phyloP scores from a whole-genome alignment of 2,797 vertebrate species.

The Coracias cyanogaster region DNA sequence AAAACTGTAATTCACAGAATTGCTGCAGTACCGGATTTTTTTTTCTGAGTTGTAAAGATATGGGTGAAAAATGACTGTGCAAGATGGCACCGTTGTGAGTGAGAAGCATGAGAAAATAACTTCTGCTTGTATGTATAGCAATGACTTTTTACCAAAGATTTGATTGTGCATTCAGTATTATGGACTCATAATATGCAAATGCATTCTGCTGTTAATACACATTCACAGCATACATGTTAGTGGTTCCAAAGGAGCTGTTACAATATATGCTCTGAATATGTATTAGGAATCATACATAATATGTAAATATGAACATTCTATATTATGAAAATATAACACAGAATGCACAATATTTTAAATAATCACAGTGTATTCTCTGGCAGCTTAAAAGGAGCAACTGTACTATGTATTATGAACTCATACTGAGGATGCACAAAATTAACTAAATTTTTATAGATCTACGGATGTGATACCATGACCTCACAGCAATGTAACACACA shows the following conservation, averaged over 20 bases:
- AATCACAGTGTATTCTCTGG: not conserved
- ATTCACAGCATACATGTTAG: conserved; percentile 64
- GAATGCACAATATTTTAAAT: conserved; percentile 33
- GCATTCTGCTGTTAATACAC: conserved; percentile 67
- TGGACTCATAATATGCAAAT: conserved; percentile 67
- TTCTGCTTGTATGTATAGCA: conserved; percentile 38
- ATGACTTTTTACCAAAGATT: conserved; percentile 50
- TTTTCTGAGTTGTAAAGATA: not conserved
- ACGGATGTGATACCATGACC: not conserved
- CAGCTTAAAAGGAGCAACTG: not conserved
- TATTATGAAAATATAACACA: conserved; percentile 34
- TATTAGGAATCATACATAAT: conserved; percentile 56
- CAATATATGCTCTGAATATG: conserved; percentile 64
- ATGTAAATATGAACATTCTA: conserved; percentile 36
- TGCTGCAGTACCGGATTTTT: not conserved
- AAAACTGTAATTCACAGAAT: not conserved
- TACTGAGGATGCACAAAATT: conserved; percentile 39
- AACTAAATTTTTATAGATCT: not conserved
- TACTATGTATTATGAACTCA: not conserved
- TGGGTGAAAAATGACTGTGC: not conserved
- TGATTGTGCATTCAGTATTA: conserved; percentile 59
- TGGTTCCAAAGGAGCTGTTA: conserved; percentile 66
- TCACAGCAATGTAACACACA: not conserved
- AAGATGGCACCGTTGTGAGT: conserved; percentile 23
- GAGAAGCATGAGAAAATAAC: conserved; percentile 47